phyloP scores from a whole-genome alignment of 2,113 vertebrate species.

The Chionomys nivalis region DNA sequence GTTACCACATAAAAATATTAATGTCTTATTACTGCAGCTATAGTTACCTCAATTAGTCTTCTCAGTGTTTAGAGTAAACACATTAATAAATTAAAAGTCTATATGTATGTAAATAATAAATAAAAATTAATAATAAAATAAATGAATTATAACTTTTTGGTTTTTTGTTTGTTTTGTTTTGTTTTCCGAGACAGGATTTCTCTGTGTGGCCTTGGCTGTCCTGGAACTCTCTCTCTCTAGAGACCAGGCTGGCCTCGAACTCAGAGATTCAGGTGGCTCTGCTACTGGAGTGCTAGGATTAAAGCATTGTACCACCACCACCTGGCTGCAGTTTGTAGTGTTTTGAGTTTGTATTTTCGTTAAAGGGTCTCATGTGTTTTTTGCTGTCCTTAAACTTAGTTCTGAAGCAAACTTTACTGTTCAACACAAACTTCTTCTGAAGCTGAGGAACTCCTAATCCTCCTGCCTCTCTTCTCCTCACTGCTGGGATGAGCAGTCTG shows the following conservation, averaged over 20 bases:
- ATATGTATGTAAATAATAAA: background rate
- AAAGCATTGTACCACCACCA: background rate
- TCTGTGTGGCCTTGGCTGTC: background rate
- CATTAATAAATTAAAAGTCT: constrained; percentile 31
- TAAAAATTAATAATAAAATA: background rate
- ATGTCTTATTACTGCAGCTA: background rate
- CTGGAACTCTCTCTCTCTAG: background rate
- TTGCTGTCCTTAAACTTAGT: background rate
- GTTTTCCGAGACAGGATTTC: background rate
- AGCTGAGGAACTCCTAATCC: background rate
- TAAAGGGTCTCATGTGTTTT: background rate
- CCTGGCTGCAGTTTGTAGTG: background rate
- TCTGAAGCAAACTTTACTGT: too few relatives aligned
- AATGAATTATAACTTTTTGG: background rate
- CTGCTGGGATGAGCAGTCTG: background rate
- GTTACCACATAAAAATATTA: constrained; percentile 48
- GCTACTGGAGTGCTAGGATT: background rate
- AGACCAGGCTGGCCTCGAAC: background rate
- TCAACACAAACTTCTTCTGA: background rate
- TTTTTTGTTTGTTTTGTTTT: background rate
- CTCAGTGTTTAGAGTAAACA: constrained; percentile 8
- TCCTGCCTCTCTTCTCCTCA: background rate
- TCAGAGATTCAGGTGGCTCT: background rate
- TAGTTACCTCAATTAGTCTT: background rate
- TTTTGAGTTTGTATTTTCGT: background rate